Evolutionary conservation across 2,797 vertebrate species (phyloP), one percentile per base, ranked within the genome.

Genomic region (Sternotherus odoratus): DNA sequence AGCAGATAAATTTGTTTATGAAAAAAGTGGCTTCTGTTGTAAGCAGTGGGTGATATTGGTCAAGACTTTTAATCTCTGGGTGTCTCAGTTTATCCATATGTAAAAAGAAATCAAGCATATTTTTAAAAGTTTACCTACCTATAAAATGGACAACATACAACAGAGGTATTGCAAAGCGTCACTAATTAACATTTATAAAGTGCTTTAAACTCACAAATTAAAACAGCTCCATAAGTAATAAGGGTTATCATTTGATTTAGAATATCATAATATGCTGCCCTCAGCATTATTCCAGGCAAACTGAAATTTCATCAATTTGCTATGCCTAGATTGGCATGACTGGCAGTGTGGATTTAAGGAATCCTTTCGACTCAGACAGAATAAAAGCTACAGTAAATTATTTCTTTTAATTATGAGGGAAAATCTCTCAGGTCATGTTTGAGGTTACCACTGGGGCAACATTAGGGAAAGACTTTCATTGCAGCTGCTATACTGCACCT

Each of bases 401-500:
- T 72, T 50, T 63, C 72, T 95, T 57, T 60, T 69, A 89, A 92
- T 97, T 89, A 87, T 17, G 88, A 94, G 90, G 90, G 93, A 86
- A 96, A 95, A 84, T 88, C 79, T 95, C 56, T 2, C 90, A 93
- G 89, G 89, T 97, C 96, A 92, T 7, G 77, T 90, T 82, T 54
- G 89, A 89, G 94, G 90, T 97, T 90, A 94, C 66, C n/a, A 39
- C 60, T 3, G 66, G 81, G 92, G 88, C 88, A 96, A 74, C 53
- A 43, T 72, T 0, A 4, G 83, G 90, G 95, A 81, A 85, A 54
- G 2, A 16, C 88, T 57, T 54, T 87, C 1, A 51, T 82, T 92
- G 82, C 84, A 96, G 93, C 93, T 96, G 96, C 90, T 97, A 85
- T 91, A 88, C 30, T n/a, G 90, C 82, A 96, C 95, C 82, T 97